Percentiles rank a stretch among this genome's conserved stretches.
Conservation (phyloP, 1,140 invertebrate species). For the Catajapyx aquilonaris region DNA sequence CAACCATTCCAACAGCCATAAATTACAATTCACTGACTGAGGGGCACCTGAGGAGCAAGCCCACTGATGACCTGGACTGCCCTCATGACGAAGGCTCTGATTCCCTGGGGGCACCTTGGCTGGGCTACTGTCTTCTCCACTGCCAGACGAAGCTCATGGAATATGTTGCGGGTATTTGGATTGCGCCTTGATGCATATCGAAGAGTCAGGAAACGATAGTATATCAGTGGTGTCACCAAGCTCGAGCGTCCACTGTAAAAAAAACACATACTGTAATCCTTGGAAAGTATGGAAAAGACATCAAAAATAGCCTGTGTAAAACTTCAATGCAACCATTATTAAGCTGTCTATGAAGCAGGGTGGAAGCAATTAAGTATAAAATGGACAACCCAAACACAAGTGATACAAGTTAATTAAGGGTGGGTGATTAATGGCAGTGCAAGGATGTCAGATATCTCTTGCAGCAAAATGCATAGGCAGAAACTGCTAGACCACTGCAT, state of each 20-base stretch:
- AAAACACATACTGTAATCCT: slow-evolving; percentile 10
- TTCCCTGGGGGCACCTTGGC: slow-evolving; percentile 29
- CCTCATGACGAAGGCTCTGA: neutral
- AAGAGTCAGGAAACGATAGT: slow-evolving; percentile 80
- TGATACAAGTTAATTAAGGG: neutral
- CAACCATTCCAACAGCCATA: too few relatives aligned
- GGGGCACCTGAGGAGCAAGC: neutral
- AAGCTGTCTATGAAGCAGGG: neutral
- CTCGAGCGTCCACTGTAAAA: slow-evolving; percentile 58
- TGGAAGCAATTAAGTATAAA: neutral
- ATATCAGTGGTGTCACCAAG: slow-evolving; percentile 73
- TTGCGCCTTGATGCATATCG: slow-evolving; percentile 82
- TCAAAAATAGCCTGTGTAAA: neutral
- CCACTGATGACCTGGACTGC: neutral
- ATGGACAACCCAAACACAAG: neutral
- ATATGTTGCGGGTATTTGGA: slow-evolving; percentile 79
- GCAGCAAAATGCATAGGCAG: too few relatives aligned
- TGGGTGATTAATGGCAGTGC: neutral
- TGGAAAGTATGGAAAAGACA: neutral
- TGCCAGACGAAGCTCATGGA: slow-evolving; percentile 46
- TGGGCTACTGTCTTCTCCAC: slow-evolving; percentile 34
- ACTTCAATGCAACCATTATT: neutral
- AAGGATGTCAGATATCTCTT: too few relatives aligned
- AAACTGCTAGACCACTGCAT: too few relatives aligned
- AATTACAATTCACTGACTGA: too few relatives aligned